Evolutionary conservation across 92 coral and sea anemone species (phyloP), one percentile per base, ranked within the genome.

Genomic region (Siderastrea radians): DNA sequence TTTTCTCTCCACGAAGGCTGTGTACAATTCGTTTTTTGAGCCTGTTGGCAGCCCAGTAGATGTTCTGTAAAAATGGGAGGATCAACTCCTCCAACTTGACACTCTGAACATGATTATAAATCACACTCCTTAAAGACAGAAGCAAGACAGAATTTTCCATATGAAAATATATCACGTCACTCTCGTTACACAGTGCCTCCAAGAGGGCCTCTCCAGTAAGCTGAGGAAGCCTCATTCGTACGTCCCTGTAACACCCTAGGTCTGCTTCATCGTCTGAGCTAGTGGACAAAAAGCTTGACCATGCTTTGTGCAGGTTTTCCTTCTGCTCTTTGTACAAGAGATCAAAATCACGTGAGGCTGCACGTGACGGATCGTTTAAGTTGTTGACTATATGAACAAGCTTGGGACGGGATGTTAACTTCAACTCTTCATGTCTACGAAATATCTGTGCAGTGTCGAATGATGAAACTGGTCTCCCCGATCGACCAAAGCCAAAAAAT

Each of bases 391-490:
- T 47, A 13, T 49, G 38, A 26, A 26, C 38, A 26, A 26, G 38
- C 38, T 26, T 26, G 38, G 38, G 38, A 26, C 38, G 38, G 6
- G 72, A 68, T 54, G 79, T 50, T 15, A 64, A 77, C 12, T 83
- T 84, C 49, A 89, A 83, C n/a, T 17, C 52, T 7, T 84, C 49
- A 52, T 81, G 88, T 16, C 59, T 61, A 5, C 78, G 61, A 83
- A 89, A 89, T 17, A 89, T 68, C 43, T 65, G 6, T 1, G 72
- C 62, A 13, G 83, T 54, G 17, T 89, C 88, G 17, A 73, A 49
- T 54, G 84, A 12, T 47, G 88, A 75, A 19, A 89, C 79, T 53
- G 61, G 75, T n/a, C 92, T 88, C 14, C 79, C 79, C 11, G 88
- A 84, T n/a, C 54, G 71, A 6, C 88, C 84, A 62, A 64, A 67